Base-by-base conservation (phyloP, 2,113 vertebrate genomes). In the Ctenodactylus gundi region DNA sequence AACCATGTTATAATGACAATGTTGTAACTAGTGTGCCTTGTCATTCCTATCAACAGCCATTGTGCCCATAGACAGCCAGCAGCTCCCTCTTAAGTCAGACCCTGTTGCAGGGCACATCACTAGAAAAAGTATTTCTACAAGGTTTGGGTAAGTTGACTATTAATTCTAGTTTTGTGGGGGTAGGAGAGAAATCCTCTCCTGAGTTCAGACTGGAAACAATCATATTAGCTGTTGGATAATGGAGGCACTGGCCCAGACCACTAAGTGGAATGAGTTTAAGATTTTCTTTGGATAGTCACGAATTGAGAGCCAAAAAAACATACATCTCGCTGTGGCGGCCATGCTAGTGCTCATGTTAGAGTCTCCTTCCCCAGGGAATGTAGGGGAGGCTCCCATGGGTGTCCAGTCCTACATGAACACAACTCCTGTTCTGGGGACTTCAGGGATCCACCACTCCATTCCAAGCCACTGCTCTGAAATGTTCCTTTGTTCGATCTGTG, bases 81-180 rank as follows among this genome's bases (percentile, higher is more conserved):
- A n/a, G n/a, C n/a, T n/a, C n/a, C n/a, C n/a, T n/a, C n/a, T n/a
- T n/a, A n/a, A n/a, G n/a, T n/a, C n/a, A n/a, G n/a, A n/a, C n/a
- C n/a, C n/a, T n/a, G n/a, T n/a, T n/a, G n/a, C n/a, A n/a, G n/a
- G n/a, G n/a, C n/a, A n/a, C n/a, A n/a, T n/a, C n/a, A n/a, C n/a
- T n/a, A 70, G 64, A 90, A 46, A 90, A 21, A 34, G 39, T 36
- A 81, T 81, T 82, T 82, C 88, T 90, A 49, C 25, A 90, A 58
- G 2, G 53, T 41, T 31, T 49, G 25, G 65, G 60, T 23, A 70
- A 81, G 41, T 31, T 72, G 41, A 72, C 36, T 39, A 72, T 34
- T 11, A 82, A 27, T 15, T 31, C n/a, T 9, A 81, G 39, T 82
- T 58, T 82, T 90, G 58, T 70, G 44, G 53, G 25, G 41, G 72